Evolutionary conservation across 2,113 vertebrate species (phyloP).

Genomic region (Verasper variegatus): DNA sequence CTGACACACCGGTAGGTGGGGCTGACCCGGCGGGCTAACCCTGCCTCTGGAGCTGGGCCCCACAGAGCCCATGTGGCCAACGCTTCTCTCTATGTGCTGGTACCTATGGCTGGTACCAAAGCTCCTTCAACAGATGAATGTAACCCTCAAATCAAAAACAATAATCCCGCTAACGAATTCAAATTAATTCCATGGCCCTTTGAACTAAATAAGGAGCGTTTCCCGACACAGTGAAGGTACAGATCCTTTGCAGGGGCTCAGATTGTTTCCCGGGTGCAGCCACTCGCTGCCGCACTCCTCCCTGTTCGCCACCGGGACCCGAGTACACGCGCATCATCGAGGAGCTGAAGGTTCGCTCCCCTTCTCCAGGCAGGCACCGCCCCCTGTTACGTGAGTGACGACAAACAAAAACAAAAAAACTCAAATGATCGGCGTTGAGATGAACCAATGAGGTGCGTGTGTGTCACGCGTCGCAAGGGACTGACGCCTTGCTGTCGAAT

Average conservation of each 20-base stretch:
- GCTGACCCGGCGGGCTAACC: constrained; percentile 75
- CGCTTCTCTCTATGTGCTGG: constrained; percentile 58
- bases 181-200: constrained; percentile 71
- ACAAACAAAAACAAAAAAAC: background rate
- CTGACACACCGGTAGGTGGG: constrained; percentile 76
- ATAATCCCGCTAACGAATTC: constrained; percentile 74
- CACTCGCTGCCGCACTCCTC: constrained; percentile 36
- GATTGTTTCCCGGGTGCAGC: constrained; percentile 59
- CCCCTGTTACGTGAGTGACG: constrained; percentile 49
- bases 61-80: constrained; percentile 81
- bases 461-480: constrained; percentile 15
- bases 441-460: constrained; percentile 52
- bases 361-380: constrained; percentile 62
- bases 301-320: constrained; percentile 55
- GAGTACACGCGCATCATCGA: constrained; percentile 45
- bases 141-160: constrained; percentile 56
- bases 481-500: constrained; percentile 76
- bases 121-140: constrained; percentile 63
- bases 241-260: constrained; percentile 62
- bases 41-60: constrained; percentile 75
- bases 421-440: constrained; percentile 30
- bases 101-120: constrained; percentile 10
- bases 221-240: constrained; percentile 58
- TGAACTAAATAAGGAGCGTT: constrained; percentile 63
- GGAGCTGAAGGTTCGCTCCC: constrained; percentile 51